A percentile compares a stretch with the other conserved stretches of the same genome.
Evolutionary conservation across 1,140 invertebrate species (phyloP).

Genomic region (Maconellicoccus hirsutus): DNA sequence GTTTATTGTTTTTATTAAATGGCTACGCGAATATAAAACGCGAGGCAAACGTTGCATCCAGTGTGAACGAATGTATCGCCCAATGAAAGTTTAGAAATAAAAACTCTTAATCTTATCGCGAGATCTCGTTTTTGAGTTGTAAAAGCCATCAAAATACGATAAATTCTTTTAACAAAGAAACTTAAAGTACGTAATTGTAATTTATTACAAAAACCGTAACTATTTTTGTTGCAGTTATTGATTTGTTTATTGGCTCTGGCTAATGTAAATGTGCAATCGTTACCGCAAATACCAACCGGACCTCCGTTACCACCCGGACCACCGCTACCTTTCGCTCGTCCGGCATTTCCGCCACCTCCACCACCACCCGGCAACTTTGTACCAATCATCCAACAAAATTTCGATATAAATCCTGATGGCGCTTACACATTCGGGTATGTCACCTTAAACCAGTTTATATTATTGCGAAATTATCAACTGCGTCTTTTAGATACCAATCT

Average conservation of each 20-base stretch:
- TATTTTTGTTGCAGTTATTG: constrained; percentile 3
- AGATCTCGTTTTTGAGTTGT: neutral
- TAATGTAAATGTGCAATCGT: neutral
- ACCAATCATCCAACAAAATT: constrained; percentile 32
- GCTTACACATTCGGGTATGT: constrained; percentile 32
- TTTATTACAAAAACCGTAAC: neutral
- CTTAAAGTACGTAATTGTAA: neutral
- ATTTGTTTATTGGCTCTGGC: constrained; percentile 11
- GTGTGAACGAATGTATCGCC: neutral
- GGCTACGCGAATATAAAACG: no score
- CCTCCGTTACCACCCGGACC: neutral
- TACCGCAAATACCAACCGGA: neutral
- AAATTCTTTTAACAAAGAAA: constrained; percentile 1
- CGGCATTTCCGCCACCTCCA: neutral
- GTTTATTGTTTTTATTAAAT: no score
- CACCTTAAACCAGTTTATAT: neutral
- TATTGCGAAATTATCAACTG: neutral
- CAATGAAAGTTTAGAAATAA: neutral
- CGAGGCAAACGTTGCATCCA: no score
- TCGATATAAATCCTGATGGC: constrained; percentile 32
- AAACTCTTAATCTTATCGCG: neutral
- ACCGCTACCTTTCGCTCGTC: neutral
- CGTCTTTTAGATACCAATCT: constrained; percentile 31
- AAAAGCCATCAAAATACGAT: neutral
- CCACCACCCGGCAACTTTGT: constrained; percentile 29